A percentile compares a stretch with the other conserved stretches of the same genome.
Evolutionary conservation across 1,140 invertebrate genomes (phyloP).

Genomic region (Arion vulgaris): DNA sequence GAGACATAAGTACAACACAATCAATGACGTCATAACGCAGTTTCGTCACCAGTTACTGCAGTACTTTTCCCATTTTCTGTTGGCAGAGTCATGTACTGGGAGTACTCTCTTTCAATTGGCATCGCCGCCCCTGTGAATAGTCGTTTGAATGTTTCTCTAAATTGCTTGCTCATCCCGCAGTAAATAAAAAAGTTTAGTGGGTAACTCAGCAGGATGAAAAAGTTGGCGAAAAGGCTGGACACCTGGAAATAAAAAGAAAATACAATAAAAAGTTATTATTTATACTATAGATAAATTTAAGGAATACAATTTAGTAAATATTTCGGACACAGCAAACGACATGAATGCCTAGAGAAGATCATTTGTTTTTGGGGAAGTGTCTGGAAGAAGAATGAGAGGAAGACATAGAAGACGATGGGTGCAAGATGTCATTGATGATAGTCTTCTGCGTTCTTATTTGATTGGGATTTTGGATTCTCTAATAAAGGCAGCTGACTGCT

Average conservation of each 20-base stretch:
- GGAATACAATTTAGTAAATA: no score
- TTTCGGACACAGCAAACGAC: no score
- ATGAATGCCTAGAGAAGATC: no score
- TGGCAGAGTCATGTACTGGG: constrained; percentile 66
- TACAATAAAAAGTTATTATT: no score
- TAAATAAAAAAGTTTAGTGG: constrained; percentile 97
- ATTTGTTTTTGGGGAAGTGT: no score
- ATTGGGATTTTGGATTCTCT: no score
- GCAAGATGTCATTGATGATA: no score
- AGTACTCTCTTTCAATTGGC: constrained; percentile 61
- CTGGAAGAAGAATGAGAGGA: no score
- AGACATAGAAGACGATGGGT: no score
- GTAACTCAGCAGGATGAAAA: constrained; percentile 91
- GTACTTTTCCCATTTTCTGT: constrained; percentile 66
- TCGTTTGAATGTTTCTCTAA: constrained; percentile 93
- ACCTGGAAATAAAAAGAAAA: constrained; percentile 36
- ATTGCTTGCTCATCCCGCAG: constrained; percentile 94
- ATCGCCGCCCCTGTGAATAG: constrained; percentile 77
- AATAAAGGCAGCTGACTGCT: no score
- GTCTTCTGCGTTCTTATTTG: no score
- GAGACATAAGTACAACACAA: constrained; percentile 5
- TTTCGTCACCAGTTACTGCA: constrained; percentile 59
- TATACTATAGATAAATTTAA: no score
- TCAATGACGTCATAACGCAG: constrained; percentile 51
- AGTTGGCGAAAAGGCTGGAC: constrained; percentile 79